Evolutionary conservation across 2,113 vertebrate species (phyloP).

Genomic region (Cyanoderma ruficeps): DNA sequence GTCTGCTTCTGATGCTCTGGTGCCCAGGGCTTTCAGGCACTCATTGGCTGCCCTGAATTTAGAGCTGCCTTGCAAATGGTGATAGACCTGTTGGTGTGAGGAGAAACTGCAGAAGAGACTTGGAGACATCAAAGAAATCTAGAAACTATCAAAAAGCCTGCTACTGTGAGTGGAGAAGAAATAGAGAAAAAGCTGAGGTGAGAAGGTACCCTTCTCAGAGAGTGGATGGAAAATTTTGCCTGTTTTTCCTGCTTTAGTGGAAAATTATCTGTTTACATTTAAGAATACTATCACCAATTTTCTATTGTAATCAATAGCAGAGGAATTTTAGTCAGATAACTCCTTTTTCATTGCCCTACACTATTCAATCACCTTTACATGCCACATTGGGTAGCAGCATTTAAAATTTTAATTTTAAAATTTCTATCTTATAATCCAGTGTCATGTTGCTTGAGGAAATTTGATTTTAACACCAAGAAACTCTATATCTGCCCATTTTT

Average conservation of each 20-base stretch:
- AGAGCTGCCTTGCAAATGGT: neutral
- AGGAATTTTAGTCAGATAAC: neutral
- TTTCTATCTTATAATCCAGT: neutral
- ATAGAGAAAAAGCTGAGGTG: neutral
- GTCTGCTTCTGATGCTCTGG: neutral
- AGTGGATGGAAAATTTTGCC: neutral
- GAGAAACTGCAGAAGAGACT: neutral
- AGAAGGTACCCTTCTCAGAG: neutral
- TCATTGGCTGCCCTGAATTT: rapidly evolving
- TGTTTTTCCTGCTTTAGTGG: neutral
- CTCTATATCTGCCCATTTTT: neutral
- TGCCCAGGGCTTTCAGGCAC: neutral
- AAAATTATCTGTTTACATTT: neutral
- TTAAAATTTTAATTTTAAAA: neutral
- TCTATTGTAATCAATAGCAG: neutral
- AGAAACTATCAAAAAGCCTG: neutral
- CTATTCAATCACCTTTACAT: neutral
- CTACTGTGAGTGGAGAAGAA: neutral
- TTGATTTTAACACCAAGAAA: neutral
- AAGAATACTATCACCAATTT: neutral
- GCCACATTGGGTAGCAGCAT: neutral
- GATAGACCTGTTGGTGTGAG: rapidly evolving
- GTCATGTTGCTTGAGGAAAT: neutral
- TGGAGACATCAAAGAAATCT: neutral
- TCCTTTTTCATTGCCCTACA: neutral